These are phyloP conservation scores for Delia radicum DNA, from an alignment of 1,140 invertebrate genomes.

Conservation along the genomic window DNA sequence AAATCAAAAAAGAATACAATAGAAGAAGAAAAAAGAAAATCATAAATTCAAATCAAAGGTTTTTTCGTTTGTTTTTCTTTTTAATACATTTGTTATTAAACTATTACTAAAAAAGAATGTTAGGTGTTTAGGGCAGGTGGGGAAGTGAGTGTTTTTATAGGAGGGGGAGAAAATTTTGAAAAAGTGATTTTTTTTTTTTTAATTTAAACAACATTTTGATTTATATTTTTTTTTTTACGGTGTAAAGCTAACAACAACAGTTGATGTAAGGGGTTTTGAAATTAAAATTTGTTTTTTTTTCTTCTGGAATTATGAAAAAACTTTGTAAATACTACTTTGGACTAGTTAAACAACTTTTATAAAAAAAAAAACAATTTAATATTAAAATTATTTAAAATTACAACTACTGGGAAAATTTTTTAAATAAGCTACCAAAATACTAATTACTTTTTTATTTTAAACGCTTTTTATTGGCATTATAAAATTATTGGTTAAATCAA, in stretches of 20 bases:
- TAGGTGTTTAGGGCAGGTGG: neutral
- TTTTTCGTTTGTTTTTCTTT: slow-evolving; percentile 6
- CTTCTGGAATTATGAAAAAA: too few species aligned
- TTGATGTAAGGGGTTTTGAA: too few species aligned
- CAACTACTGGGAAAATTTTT: neutral
- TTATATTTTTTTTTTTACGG: neutral
- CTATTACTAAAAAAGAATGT: neutral
- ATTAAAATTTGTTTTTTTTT: neutral
- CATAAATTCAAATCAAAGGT: slow-evolving; percentile 42
- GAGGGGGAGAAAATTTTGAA: neutral
- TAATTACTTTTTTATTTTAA: too few species aligned
- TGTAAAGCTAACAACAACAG: too few species aligned
- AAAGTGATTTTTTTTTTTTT: neutral
- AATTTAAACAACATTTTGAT: neutral
- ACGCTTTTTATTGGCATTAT: too few species aligned
- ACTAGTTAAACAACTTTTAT: neutral
- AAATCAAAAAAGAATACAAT: slow-evolving; percentile 50
- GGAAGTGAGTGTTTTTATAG: neutral
- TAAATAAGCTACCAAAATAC: neutral
- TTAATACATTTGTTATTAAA: too few species aligned
- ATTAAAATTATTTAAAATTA: too few species aligned
- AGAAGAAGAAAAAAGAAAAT: slow-evolving; percentile 53
- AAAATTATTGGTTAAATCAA: too few species aligned
- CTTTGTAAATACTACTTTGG: neutral
- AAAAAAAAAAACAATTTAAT: neutral